Conservation (phyloP, 92 coral and sea anemone species). For the Heteractis magnifica region DNA sequence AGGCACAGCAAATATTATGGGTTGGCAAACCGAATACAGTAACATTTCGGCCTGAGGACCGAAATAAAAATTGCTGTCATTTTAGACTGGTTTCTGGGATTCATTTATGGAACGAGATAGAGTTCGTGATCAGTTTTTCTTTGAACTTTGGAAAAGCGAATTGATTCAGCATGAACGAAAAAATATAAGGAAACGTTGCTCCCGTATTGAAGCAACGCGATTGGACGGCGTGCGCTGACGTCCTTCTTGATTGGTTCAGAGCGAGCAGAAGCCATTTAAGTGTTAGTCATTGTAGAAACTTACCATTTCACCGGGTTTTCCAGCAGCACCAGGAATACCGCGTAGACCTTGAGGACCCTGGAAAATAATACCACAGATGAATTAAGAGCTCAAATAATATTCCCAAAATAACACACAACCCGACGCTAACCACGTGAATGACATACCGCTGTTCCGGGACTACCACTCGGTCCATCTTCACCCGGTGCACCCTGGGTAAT, state of each 20-base stretch:
- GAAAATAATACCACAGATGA: background rate
- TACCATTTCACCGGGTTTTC: slow-evolving; percentile 53
- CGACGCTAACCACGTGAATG: background rate
- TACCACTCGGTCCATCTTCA: slow-evolving; percentile 27
- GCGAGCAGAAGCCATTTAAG: background rate
- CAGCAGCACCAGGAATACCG: slow-evolving; percentile 54
- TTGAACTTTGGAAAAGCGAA: too few species aligned
- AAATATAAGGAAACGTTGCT: background rate
- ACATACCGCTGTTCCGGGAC: slow-evolving; percentile 23
- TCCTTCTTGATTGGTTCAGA: background rate
- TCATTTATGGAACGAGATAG: too few species aligned
- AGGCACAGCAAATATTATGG: too few species aligned
- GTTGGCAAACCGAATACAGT: too few species aligned
- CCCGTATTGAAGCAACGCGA: background rate
- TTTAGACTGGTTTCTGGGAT: too few species aligned
- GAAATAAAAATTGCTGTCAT: too few species aligned
- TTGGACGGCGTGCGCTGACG: background rate
- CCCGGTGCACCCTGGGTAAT: slow-evolving; percentile 21
- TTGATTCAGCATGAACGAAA: too few species aligned
- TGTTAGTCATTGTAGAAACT: background rate
- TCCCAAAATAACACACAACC: background rate
- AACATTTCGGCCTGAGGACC: too few species aligned
- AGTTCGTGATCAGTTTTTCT: too few species aligned
- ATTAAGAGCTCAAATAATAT: background rate
- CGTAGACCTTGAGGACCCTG: slow-evolving; percentile 55